A percentile compares a stretch with the other conserved stretches of the same genome.
Conservation (phyloP, 2,888 invertebrate genomes). For the Taphrorychus bicolor region DNA sequence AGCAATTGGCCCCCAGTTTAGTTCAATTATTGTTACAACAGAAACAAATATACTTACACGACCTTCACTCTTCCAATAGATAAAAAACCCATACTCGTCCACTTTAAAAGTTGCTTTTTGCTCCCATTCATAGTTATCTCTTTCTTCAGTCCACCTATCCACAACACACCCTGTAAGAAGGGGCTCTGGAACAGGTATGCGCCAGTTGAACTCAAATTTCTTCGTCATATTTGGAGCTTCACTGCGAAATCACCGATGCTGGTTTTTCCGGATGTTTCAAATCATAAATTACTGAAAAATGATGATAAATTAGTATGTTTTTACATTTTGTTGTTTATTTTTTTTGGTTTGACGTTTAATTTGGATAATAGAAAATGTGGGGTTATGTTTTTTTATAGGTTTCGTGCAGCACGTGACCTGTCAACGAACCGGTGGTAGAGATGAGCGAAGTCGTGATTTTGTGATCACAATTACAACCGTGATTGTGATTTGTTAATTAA, state of each 20-base stretch:
- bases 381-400: slow-evolving; percentile 3
- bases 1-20: too few species aligned
- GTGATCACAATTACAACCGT: too few species aligned
- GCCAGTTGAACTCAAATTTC: slow-evolving; percentile 99
- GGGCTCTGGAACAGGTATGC: slow-evolving; percentile 89
- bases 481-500: too few species aligned
- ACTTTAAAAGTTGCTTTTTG: slow-evolving; percentile 90
- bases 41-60: slow-evolving; percentile 76
- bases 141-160: slow-evolving; percentile 98
- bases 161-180: slow-evolving; percentile 86
- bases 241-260: too few species aligned
- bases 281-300: background rate
- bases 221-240: slow-evolving; percentile 79
- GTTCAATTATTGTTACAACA: too few species aligned
- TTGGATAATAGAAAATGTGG: background rate
- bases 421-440: too few species aligned
- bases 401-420: too few species aligned
- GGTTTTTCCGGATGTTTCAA: background rate
- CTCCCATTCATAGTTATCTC: slow-evolving; percentile 89
- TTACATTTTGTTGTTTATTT: slow-evolving; percentile 2
- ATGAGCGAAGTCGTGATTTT: too few species aligned
- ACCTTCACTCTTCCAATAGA: slow-evolving; percentile 98
- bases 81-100: slow-evolving; percentile 97
- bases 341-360: background rate
- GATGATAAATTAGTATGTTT: background rate